These are phyloP conservation scores for Pseudochirops corinnae DNA, from an alignment of 2,797 vertebrate genomes.

Conservation along the genomic window DNA sequence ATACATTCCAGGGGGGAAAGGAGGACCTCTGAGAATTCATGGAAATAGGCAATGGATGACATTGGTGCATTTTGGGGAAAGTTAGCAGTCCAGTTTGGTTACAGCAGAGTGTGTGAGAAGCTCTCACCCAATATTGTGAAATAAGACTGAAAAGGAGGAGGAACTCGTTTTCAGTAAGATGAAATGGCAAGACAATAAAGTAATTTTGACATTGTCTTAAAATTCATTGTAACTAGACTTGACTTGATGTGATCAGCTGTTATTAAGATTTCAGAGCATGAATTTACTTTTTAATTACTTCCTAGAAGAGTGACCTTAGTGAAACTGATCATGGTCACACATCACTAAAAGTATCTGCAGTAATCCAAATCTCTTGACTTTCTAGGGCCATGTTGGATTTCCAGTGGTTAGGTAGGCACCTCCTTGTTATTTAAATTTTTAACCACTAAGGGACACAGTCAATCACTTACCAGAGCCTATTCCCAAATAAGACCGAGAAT, in stretches of 20 bases:
- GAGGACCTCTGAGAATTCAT: not conserved
- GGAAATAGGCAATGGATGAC: too few species aligned
- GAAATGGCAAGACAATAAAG: not conserved
- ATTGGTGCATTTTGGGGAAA: not conserved
- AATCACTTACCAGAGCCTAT: not conserved
- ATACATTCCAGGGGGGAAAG: not conserved
- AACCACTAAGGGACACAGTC: not conserved
- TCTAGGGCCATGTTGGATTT: not conserved
- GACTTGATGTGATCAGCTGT: not conserved
- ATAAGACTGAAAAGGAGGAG: constrained; percentile 3
- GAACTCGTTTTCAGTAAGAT: not conserved
- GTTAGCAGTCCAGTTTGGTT: not conserved
- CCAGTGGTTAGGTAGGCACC: not conserved
- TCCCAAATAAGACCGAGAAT: not conserved
- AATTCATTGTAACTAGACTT: not conserved
- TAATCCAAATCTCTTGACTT: not conserved
- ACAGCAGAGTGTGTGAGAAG: not conserved
- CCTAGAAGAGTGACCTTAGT: not conserved
- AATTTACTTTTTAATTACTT: not conserved
- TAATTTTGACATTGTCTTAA: not conserved
- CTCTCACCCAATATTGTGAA: not conserved
- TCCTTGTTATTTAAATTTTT: not conserved
- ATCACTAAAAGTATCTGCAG: not conserved
- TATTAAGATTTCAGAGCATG: not conserved
- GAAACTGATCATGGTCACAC: not conserved